Evolutionary conservation across 1,140 invertebrate species (phyloP).

Genomic region (Temnothorax longispinosus): DNA sequence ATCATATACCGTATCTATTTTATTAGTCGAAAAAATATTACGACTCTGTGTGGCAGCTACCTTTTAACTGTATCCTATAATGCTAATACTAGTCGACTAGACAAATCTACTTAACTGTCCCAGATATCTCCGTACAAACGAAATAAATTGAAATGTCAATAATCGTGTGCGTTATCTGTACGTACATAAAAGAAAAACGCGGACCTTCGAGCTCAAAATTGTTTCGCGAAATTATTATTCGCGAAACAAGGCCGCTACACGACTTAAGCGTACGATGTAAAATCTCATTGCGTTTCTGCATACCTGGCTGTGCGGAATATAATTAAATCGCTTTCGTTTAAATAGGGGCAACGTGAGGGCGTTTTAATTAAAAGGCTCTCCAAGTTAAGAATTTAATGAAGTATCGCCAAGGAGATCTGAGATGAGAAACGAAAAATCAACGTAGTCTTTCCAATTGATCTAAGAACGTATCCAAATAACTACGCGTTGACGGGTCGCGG

Average conservation of each 20-base stretch:
- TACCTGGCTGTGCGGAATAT: neutral
- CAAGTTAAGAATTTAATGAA: neutral
- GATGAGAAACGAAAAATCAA: neutral
- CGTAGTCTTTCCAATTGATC: neutral
- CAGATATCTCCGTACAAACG: neutral
- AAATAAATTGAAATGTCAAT: slow-evolving; percentile 1
- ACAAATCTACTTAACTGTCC: neutral
- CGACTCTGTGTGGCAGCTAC: neutral
- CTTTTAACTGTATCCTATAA: slow-evolving; percentile 17
- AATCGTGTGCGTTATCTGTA: neutral
- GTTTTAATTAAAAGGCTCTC: neutral
- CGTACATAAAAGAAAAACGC: neutral
- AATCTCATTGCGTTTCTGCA: neutral
- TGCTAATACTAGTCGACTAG: neutral
- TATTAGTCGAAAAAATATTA: slow-evolving; percentile 49
- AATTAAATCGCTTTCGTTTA: slow-evolving; percentile 4
- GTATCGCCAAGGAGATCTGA: neutral
- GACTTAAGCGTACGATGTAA: neutral
- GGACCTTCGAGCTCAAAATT: neutral
- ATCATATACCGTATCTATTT: slow-evolving; percentile 30
- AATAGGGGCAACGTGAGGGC: neutral
- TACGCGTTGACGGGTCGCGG: neutral
- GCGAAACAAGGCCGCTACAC: neutral
- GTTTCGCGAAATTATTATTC: neutral
- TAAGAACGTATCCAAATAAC: neutral